phyloP scores from a whole-genome alignment of 2,888 invertebrate species.

The Euproctis similis region DNA sequence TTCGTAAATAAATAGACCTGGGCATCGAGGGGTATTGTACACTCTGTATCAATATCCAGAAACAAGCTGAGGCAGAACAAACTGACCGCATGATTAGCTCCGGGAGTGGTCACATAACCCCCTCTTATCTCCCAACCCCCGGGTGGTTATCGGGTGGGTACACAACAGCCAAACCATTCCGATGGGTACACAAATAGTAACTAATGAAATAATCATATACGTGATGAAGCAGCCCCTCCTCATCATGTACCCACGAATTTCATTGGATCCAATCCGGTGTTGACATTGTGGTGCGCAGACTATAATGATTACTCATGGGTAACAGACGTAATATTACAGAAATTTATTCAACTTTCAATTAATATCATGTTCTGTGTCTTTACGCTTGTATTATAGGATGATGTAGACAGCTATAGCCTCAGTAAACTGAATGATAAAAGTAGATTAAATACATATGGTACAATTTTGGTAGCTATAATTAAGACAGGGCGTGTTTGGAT shows the following conservation, averaged over 20 bases:
- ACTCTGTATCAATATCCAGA: constrained; percentile 76
- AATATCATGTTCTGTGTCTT: too few species aligned
- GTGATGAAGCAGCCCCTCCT: constrained; percentile 57
- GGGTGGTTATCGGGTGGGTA: constrained; percentile 21
- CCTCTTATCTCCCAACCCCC: constrained; percentile 16
- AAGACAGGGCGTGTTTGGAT: too few species aligned
- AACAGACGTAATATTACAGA: too few species aligned
- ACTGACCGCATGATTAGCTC: constrained; percentile 76
- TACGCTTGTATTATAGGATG: too few species aligned
- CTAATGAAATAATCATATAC: constrained; percentile 77
- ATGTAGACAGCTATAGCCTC: too few species aligned
- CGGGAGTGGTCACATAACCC: constrained; percentile 69
- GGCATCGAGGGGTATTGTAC: constrained; percentile 66
- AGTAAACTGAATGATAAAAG: too few species aligned
- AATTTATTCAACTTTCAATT: too few species aligned
- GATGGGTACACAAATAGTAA: constrained; percentile 70
- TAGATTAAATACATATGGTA: too few species aligned
- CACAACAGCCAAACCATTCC: constrained; percentile 63
- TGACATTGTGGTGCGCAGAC: too few species aligned
- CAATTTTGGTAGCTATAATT: too few species aligned
- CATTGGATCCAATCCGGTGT: too few species aligned
- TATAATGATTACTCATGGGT: too few species aligned
- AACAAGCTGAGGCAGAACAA: constrained; percentile 76
- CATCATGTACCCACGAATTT: constrained; percentile 52
- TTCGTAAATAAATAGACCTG: constrained; percentile 73